A percentile compares a stretch with the other conserved stretches of the same genome.
phyloP scores from a whole-genome alignment of 2,888 invertebrate species.

The Alsophila aescularia region DNA sequence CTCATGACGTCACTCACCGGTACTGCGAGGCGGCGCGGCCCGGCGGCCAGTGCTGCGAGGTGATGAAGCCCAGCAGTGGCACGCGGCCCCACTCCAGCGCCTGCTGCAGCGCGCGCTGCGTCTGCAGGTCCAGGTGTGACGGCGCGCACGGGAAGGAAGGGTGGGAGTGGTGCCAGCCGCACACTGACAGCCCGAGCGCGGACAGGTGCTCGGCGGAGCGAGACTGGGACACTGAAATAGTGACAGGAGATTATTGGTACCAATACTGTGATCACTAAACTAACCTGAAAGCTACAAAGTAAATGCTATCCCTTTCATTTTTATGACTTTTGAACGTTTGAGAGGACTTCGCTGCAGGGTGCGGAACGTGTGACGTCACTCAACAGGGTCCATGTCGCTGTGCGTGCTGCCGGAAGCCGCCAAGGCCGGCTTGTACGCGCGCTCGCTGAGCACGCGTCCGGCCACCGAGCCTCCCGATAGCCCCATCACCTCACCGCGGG shows the following conservation, averaged over 20 bases:
- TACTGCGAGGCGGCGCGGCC: constrained; percentile 83
- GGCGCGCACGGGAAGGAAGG: constrained; percentile 89
- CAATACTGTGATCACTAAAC: no score
- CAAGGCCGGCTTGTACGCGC: constrained; percentile 85
- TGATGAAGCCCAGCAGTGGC: constrained; percentile 87
- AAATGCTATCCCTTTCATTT: no score
- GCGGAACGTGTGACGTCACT: constrained; percentile 11
- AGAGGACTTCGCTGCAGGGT: no score
- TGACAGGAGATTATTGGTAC: no score
- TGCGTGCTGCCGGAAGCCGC: constrained; percentile 87
- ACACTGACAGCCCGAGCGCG: constrained; percentile 72
- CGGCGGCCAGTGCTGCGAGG: constrained; percentile 86
- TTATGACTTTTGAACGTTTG: no score
- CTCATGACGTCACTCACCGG: constrained; percentile 49
- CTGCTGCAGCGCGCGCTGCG: constrained; percentile 83
- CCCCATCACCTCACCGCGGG: constrained; percentile 90
- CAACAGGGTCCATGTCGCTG: constrained; percentile 92
- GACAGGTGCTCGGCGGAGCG: constrained; percentile 84
- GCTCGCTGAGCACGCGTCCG: constrained; percentile 40
- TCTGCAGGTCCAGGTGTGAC: constrained; percentile 87
- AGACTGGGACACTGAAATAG: constrained; percentile 79
- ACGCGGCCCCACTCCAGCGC: constrained; percentile 62
- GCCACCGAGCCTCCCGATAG: constrained; percentile 85
- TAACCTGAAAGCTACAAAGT: no score
- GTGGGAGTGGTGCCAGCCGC: constrained; percentile 93